Evolutionary conservation across 2,113 vertebrate genomes (phyloP), one percentile per base, ranked within the genome.

Genomic region (Engystomops pustulosus): DNA sequence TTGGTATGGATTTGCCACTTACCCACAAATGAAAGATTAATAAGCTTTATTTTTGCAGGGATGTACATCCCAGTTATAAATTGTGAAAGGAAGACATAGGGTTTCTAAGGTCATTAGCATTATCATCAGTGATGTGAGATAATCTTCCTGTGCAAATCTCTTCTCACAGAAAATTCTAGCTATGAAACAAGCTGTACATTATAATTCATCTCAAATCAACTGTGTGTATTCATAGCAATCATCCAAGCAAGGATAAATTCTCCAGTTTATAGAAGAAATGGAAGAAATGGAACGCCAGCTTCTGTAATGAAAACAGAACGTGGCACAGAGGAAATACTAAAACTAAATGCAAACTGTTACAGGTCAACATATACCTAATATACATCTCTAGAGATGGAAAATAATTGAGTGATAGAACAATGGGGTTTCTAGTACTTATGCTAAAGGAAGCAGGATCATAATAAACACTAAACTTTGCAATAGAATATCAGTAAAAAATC

Each of bases 11-110:
- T 69, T 25, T 53, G 38, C 12, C 4, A 45, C 45, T 69, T 32
- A 23, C 6, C 6, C 67, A 81, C 47, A 81, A 55, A 70, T 58
- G 1, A 49, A 36, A 69, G 36, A 69, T 69, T 41, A 80, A 68
- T 17, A 80, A 12, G 11, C 9, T 80, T 15, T n/a, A 68, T 80
- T n/a, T 27, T 68, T 34, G 23, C 47, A 32, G 17, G 17, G 44
- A 25, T 49, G 18, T 25, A 80, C 45, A 69, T 51, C 44, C 30
- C 7, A 44, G 23, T 38, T 2, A 58, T 58, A 81, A 41, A 81
- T 71, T 17, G 38, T 71, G 18, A 20, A 70, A 53, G 34, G 32
- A 72, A 36, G 49, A 81, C 53, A 81, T 32, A 32, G 27, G 27
- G 4, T 62, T 62, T 62, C 44, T 45, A 17, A 7, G 27, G 60